Evolutionary conservation across 1,140 invertebrate species (phyloP).

Genomic region (Saxidomus purpurata): DNA sequence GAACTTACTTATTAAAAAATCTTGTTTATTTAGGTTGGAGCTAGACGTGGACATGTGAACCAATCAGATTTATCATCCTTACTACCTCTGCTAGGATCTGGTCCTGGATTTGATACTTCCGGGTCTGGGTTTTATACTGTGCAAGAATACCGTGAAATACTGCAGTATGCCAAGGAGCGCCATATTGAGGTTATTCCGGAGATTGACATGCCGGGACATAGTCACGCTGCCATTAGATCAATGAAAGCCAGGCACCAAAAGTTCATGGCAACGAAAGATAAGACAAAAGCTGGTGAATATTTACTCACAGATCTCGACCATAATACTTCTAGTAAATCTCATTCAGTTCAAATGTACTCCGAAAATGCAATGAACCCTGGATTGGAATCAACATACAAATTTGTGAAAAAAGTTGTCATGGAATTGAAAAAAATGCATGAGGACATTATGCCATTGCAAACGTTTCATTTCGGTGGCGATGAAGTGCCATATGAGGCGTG

Average conservation of each 20-base stretch:
- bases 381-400: constrained; percentile 81
- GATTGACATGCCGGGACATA: constrained; percentile 85
- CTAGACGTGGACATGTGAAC: constrained; percentile 80
- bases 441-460: constrained; percentile 77
- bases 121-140: constrained; percentile 80
- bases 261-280: constrained; percentile 67
- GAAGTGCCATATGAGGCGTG: constrained; percentile 83
- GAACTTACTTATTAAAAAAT: too few relatives aligned
- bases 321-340: constrained; percentile 23
- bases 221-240: constrained; percentile 82
- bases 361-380: constrained; percentile 84
- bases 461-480: constrained; percentile 85
- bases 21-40: too few relatives aligned
- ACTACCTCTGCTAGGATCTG: constrained; percentile 81
- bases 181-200: constrained; percentile 85
- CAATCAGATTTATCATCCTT: constrained; percentile 75
- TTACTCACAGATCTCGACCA: constrained; percentile 77
- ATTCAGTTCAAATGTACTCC: constrained; percentile 82
- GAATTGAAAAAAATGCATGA: constrained; percentile 80
- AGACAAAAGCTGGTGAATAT: constrained; percentile 75
- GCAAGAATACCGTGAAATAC: constrained; percentile 79
- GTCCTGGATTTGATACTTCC: constrained; percentile 74
- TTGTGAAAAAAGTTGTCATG: constrained; percentile 80
- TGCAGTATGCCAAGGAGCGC: constrained; percentile 77
- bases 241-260: constrained; percentile 79